A percentile compares a stretch with the other conserved stretches of the same genome.
These are phyloP conservation scores for Eucidaris tribuloides DNA, from an alignment of 35 echinoderm and acorn worm species.

Conservation along the genomic window DNA sequence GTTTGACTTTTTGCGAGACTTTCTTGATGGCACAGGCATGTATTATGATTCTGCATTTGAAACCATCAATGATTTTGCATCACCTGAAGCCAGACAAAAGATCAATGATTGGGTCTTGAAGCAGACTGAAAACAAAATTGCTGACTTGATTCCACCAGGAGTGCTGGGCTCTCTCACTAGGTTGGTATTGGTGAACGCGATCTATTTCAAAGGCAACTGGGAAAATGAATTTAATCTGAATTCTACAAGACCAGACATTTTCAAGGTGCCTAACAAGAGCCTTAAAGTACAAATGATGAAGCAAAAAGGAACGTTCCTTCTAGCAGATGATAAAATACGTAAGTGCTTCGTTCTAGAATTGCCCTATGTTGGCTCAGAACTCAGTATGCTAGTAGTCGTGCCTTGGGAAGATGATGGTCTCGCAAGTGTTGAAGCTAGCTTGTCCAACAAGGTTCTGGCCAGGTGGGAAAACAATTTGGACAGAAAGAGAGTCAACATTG, in stretches of 20 bases:
- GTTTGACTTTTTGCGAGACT: constrained; percentile 45
- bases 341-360: constrained; percentile 67
- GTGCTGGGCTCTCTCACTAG: constrained; percentile 4
- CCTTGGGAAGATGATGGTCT: constrained; percentile 55
- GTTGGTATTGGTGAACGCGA: constrained; percentile 69
- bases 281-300: constrained; percentile 59
- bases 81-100: not conserved
- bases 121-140: constrained; percentile 39
- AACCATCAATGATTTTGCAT: constrained; percentile 21
- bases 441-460: constrained; percentile 29
- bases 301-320: constrained; percentile 39
- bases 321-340: constrained; percentile 33
- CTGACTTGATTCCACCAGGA: constrained; percentile 32
- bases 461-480: constrained; percentile 15
- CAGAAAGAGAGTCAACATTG: constrained; percentile 30
- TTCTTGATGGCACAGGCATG: constrained; percentile 3
- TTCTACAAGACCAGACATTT: constrained; percentile 21
- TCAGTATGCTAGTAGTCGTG: constrained; percentile 54
- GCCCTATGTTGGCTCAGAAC: constrained; percentile 43
- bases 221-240: constrained; percentile 33
- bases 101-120: constrained; percentile 59
- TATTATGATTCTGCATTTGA: constrained; percentile 55
- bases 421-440: constrained; percentile 27
- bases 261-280: not conserved
- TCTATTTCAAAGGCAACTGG: constrained; percentile 86